Base-by-base conservation (phyloP, 2,113 vertebrate species). In the Anser cygnoides region DNA sequence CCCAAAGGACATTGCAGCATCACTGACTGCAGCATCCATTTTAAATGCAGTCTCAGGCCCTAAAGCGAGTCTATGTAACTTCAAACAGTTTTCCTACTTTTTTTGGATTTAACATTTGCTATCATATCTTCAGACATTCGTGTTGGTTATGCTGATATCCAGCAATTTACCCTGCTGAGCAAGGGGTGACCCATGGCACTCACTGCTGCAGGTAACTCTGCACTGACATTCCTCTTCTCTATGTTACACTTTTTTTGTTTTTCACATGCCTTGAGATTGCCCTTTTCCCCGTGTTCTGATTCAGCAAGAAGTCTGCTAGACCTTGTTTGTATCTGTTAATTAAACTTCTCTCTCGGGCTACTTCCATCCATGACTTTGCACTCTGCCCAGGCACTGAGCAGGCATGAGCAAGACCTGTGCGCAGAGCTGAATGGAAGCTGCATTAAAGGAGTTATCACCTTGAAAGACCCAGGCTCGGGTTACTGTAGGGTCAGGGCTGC, bases 401-500 rank as follows among this genome's bases (percentile, higher is more conserved):
- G 92, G 33, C 75, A 37, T 3, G 59, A 62, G 49, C 81, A 79
- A 70, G 81, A 82, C 73, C 77, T 35, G 61, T 66, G 70, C 0
- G 0, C 44, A 41, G 35, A 82, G 74, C 11, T 68, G 81, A 92
- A 67, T 70, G 58, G 58, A 72, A 91, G 71, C 58, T 87, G 58
- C 16, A 66, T 89, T 70, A 82, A 87, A 87, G 62, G 70, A 92
- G 58, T 85, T 95, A 93, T 37, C 84, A 85, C 84, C 39, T 70
- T 87, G 73, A 87, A 92, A 95, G 96, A 41, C 74, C 74, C 74
- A 93, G 54, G 58, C 54, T 65, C 66, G 39, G 58, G 62, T 95
- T 95, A 80, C 71, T 66, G 49, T 66, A 73, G 89, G 68, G 44
- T 92, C 91, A 87, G 23, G 68, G 66, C 54, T 85, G 31, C 39